Conservation (phyloP, 2,888 invertebrate genomes). For the Nysson spinosus region DNA sequence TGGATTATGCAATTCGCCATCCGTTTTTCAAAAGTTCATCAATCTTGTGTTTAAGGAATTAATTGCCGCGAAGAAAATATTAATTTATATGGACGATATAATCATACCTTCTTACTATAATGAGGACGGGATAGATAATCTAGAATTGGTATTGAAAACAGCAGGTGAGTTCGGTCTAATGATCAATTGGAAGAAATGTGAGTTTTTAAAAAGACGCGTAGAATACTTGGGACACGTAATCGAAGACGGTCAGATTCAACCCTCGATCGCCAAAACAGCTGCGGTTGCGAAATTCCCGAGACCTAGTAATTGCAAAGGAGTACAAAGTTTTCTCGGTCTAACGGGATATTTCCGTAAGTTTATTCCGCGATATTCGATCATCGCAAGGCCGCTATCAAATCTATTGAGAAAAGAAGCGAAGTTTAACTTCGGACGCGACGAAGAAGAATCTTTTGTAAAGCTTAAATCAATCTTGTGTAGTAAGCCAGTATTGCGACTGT, state of each 20-base stretch:
- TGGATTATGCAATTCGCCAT: slow-evolving; percentile 21
- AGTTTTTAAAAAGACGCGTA: neutral
- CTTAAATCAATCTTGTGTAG: slow-evolving; percentile 1
- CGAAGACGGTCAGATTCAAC: neutral
- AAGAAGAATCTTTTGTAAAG: neutral
- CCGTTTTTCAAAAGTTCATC: slow-evolving; percentile 35
- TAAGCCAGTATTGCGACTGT: slow-evolving; percentile 38
- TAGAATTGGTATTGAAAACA: slow-evolving; percentile 29
- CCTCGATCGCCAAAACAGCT: neutral
- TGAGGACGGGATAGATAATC: slow-evolving; percentile 14
- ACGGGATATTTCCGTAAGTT: slow-evolving; percentile 14
- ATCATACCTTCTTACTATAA: neutral
- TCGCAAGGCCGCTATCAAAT: slow-evolving; percentile 5
- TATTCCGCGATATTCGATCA: neutral
- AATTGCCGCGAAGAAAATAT: slow-evolving; percentile 1
- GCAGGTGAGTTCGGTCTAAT: slow-evolving; percentile 37
- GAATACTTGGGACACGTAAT: slow-evolving; percentile 9
- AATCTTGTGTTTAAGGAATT: slow-evolving; percentile 27
- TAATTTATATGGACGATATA: slow-evolving; percentile 7
- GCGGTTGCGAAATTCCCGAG: neutral
- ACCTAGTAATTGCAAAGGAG: neutral
- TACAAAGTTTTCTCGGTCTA: neutral
- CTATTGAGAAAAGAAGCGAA: neutral
- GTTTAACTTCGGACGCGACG: neutral
- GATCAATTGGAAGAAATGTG: slow-evolving; percentile 53